These are phyloP conservation scores for Troglohyphantes excavatus DNA, from an alignment of 2,888 invertebrate genomes.

Conservation along the genomic window DNA sequence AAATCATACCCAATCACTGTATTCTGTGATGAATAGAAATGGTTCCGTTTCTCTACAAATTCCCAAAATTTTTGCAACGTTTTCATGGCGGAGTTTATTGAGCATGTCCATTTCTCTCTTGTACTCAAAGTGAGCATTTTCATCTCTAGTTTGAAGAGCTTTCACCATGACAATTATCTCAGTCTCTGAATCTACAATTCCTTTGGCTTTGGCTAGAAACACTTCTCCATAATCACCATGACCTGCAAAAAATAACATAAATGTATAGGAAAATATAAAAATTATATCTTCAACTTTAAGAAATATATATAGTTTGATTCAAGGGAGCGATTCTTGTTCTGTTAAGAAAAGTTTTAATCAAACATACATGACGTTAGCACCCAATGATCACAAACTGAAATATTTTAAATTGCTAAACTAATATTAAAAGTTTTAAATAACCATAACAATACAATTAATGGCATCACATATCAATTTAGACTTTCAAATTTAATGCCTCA, in stretches of 20 bases:
- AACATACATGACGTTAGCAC: no score
- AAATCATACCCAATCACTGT: conserved; percentile 92
- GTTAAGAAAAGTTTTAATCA: no score
- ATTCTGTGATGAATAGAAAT: conserved; percentile 93
- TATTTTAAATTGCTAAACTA: no score
- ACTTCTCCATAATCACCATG: conserved; percentile 97
- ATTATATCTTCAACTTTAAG: no score
- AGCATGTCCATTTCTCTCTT: conserved; percentile 94
- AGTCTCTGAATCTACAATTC: conserved; percentile 78
- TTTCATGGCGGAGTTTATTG: conserved; percentile 90
- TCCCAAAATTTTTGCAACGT: conserved; percentile 90
- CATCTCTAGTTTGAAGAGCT: conserved; percentile 86
- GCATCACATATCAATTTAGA: no score
- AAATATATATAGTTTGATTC: no score
- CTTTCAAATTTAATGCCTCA: no score
- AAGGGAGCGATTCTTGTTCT: no score
- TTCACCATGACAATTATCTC: conserved; percentile 88
- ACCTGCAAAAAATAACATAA: conserved; percentile 84
- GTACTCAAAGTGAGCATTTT: conserved; percentile 90
- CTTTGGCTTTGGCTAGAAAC: conserved; percentile 87
- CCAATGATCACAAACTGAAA: no score
- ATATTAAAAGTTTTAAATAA: no score
- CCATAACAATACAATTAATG: no score
- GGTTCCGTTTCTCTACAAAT: conserved; percentile 89
- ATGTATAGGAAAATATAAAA: no score